Conservation (phyloP, 30 jellyfish, hydroid and myxozoan species). For the Nemopilema nomurai region DNA sequence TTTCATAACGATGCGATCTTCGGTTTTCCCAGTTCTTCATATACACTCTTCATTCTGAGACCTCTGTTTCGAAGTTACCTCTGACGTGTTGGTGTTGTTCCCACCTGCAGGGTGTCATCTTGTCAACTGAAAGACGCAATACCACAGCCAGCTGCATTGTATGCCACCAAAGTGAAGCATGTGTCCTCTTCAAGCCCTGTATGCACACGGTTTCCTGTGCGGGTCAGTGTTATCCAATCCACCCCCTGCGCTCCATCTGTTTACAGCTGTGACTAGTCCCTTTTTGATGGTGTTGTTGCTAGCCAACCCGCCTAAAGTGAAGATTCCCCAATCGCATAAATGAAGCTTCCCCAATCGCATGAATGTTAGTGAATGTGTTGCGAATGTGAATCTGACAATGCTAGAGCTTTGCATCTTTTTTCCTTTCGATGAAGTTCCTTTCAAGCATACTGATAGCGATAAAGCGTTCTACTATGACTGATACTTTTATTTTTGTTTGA, state of each 20-base stretch:
- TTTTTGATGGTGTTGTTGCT: too few relatives aligned
- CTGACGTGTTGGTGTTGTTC: background rate
- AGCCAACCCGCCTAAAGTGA: too few relatives aligned
- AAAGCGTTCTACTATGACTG: background rate
- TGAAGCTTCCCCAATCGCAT: too few relatives aligned
- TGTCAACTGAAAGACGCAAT: background rate
- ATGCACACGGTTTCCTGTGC: constrained; percentile 47
- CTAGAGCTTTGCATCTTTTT: too few relatives aligned
- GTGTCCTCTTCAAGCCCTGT: constrained; percentile 50
- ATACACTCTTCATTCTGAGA: background rate
- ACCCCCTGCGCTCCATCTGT: background rate
- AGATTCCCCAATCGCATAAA: too few relatives aligned
- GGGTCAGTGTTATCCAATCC: background rate
- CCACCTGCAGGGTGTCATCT: background rate
- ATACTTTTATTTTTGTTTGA: too few relatives aligned
- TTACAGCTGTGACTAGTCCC: too few relatives aligned
- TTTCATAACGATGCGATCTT: background rate
- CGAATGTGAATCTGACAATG: too few relatives aligned
- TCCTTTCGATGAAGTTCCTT: background rate
- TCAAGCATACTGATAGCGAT: background rate
- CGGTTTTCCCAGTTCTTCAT: background rate
- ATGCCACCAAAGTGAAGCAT: constrained; percentile 47
- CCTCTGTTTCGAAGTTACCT: background rate
- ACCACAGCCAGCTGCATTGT: constrained; percentile 30
- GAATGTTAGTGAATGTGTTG: too few relatives aligned